Evolutionary conservation across 2,797 vertebrate species (phyloP).

Genomic region (Semaprochilodus insignis): DNA sequence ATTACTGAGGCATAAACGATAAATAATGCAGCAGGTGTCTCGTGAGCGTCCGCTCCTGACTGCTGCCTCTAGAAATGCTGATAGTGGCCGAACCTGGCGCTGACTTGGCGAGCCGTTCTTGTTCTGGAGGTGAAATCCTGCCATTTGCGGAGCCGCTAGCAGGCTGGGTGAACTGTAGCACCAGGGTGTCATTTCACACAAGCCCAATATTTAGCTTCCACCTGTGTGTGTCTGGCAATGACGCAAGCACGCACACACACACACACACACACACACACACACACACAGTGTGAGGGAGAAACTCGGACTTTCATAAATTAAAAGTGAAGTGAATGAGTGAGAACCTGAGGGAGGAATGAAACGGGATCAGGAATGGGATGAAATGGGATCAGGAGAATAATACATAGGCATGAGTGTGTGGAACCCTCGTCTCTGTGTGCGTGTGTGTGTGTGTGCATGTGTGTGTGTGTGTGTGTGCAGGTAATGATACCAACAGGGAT

Average conservation of each 20-base stretch:
- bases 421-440: constrained; percentile 23
- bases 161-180: constrained; percentile 46
- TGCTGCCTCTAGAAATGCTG: neutral
- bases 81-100: neutral
- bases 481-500: constrained; percentile 57
- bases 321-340: constrained; percentile 55
- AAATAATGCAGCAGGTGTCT: neutral
- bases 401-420: constrained; percentile 69
- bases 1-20: neutral
- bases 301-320: constrained; percentile 59
- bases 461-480: constrained; percentile 43
- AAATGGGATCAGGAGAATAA: constrained; percentile 76
- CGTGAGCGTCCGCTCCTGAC: neutral
- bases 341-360: constrained; percentile 66
- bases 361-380: too few relatives aligned
- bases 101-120: constrained; percentile 25
- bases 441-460: constrained; percentile 49
- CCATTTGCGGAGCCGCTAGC: constrained; percentile 33
- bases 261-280: constrained; percentile 25
- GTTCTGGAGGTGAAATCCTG: constrained; percentile 33
- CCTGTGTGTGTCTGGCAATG: constrained; percentile 56
- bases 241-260: constrained; percentile 38
- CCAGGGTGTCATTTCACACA: constrained; percentile 57
- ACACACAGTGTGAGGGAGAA: constrained; percentile 30
- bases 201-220: constrained; percentile 57